A percentile compares a stretch with the other conserved stretches of the same genome.
phyloP scores from a whole-genome alignment of 2,797 vertebrate genomes.

The Poeciliopsis gracilis region DNA sequence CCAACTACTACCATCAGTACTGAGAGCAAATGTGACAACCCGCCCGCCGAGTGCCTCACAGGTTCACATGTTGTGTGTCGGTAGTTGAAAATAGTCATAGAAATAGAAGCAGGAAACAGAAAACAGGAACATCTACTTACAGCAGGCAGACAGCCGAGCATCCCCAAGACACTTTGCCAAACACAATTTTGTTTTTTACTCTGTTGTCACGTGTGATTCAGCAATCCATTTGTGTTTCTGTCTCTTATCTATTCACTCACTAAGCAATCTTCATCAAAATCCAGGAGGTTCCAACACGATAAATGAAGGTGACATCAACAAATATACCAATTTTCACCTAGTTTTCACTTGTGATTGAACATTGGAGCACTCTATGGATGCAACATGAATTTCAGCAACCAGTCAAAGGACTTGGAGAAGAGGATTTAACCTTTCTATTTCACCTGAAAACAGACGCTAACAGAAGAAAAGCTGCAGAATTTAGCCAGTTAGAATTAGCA shows the following conservation, averaged over 20 bases:
- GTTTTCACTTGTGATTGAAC: conserved; percentile 5
- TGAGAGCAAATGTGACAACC: conserved; percentile 62
- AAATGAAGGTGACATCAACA: conserved; percentile 7
- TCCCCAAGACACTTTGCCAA: conserved; percentile 42
- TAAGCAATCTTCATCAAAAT: conserved; percentile 14
- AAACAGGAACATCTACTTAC: conserved; percentile 20
- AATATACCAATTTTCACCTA: not conserved
- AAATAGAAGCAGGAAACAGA: conserved; percentile 21
- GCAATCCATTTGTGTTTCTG: conserved; percentile 28
- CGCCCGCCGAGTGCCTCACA: conserved; percentile 26
- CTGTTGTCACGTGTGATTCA: conserved; percentile 26
- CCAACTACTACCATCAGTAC: conserved; percentile 80
- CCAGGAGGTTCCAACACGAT: conserved; percentile 4
- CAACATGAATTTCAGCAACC: not conserved
- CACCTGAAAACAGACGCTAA: not conserved
- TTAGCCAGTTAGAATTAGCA: conserved; percentile 10
- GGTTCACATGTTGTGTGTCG: conserved; percentile 3
- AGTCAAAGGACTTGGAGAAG: conserved; percentile 1
- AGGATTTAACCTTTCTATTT: conserved; percentile 18
- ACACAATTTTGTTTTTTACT: conserved; percentile 27
- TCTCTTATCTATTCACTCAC: conserved; percentile 15
- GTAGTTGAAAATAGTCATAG: conserved; percentile 45
- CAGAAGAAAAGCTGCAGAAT: conserved; percentile 2
- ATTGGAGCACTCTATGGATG: not conserved
- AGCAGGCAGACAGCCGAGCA: not conserved